These are phyloP conservation scores for Halcyon chelicuti DNA, from an alignment of 2,797 vertebrate genomes.

Conservation along the genomic window DNA sequence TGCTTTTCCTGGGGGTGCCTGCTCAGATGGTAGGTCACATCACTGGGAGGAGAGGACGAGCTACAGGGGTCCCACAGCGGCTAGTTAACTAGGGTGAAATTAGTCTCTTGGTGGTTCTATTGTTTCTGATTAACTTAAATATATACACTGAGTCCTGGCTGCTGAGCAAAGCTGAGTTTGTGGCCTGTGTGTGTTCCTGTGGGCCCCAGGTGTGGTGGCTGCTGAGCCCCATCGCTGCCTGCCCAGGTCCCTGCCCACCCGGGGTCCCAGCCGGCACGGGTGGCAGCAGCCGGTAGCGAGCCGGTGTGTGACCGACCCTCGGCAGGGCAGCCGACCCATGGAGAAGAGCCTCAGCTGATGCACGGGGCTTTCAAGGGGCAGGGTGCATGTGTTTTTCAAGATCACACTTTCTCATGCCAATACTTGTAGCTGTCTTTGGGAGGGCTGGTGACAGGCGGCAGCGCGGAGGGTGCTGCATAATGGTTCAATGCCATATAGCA, in stretches of 20 bases:
- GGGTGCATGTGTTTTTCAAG: background rate
- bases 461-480: background rate
- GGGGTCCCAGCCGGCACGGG: background rate
- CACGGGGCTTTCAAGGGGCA: background rate
- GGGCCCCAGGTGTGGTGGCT: background rate
- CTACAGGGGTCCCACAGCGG: background rate
- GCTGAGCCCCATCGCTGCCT: background rate
- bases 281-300: background rate
- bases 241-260: background rate
- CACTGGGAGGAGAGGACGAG: rapidly evolving
- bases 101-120: slow-evolving; percentile 8
- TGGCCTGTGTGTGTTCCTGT: background rate
- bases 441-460: background rate
- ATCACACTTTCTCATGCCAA: slow-evolving; percentile 29
- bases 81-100: background rate
- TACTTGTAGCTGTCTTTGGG: background rate
- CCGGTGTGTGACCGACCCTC: background rate
- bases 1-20: background rate
- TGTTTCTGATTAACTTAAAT: slow-evolving; percentile 46
- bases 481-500: slow-evolving; percentile 20
- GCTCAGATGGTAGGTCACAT: background rate
- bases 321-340: too few relatives aligned
- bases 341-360: background rate
- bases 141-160: background rate
- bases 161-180: background rate